These are phyloP conservation scores for Margarornis squamiger DNA, from an alignment of 2,797 vertebrate genomes.

Conservation along the genomic window DNA sequence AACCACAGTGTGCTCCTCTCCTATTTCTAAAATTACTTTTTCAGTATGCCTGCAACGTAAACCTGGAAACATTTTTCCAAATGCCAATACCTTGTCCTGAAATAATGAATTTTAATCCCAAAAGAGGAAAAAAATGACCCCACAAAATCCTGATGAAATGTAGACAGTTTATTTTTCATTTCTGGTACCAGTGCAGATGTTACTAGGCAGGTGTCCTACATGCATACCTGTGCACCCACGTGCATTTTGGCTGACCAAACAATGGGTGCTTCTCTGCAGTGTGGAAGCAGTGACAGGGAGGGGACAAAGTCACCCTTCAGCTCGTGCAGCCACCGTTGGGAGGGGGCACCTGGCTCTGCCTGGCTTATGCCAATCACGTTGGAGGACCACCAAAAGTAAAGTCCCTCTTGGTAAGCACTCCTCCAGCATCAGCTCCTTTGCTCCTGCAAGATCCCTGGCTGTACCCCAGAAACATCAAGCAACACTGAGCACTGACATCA, in stretches of 20 bases:
- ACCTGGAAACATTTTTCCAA: neutral
- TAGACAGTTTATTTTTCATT: neutral
- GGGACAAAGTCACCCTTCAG: rapidly evolving
- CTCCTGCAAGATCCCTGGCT: neutral
- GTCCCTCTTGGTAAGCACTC: neutral
- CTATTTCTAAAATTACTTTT: neutral
- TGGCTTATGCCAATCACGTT: neutral
- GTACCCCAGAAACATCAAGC: neutral
- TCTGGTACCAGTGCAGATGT: neutral
- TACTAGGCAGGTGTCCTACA: neutral
- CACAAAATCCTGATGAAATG: neutral
- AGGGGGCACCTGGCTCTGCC: neutral
- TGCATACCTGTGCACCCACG: neutral
- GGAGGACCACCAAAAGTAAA: neutral
- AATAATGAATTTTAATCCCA: neutral
- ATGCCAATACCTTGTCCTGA: neutral
- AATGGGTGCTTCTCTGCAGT: rapidly evolving
- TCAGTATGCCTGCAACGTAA: neutral
- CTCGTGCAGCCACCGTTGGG: neutral
- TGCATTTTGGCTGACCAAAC: rapidly evolving
- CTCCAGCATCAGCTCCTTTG: neutral
- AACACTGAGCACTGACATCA: neutral
- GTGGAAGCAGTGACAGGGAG: rapidly evolving
- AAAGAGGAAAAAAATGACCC: neutral
- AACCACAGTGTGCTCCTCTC: neutral